A percentile compares a stretch with the other conserved stretches of the same genome.
Evolutionary conservation across 2,797 vertebrate species (phyloP).

Genomic region (Morus bassanus): DNA sequence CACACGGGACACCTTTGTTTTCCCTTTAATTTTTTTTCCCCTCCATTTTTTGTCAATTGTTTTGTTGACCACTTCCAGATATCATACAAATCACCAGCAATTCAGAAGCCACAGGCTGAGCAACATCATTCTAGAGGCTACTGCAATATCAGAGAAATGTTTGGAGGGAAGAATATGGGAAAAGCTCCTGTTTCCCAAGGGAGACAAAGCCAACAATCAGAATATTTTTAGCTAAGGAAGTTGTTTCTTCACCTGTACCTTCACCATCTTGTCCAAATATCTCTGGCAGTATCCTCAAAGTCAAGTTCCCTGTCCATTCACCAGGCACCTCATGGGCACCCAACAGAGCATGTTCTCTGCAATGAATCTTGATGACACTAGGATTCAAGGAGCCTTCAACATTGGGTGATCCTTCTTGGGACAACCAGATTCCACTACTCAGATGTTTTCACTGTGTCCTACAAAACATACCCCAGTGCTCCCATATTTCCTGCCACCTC

Average conservation of each 20-base stretch:
- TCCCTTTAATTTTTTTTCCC: background rate
- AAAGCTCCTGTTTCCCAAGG: background rate
- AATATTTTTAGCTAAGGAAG: background rate
- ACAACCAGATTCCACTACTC: background rate
- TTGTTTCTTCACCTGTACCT: background rate
- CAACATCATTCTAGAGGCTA: background rate
- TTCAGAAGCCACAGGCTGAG: background rate
- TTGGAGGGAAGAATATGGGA: background rate
- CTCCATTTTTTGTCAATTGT: background rate
- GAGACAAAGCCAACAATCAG: background rate
- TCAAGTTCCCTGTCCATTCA: background rate
- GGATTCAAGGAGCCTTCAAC: background rate
- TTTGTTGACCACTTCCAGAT: background rate
- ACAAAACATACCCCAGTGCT: background rate
- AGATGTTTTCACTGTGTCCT: background rate
- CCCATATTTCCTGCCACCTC: background rate
- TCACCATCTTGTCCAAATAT: background rate
- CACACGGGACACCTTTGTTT: background rate
- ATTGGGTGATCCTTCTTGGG: background rate
- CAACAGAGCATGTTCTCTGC: rapidly evolving
- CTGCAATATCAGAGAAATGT: background rate
- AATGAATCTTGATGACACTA: background rate
- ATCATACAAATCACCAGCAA: background rate
- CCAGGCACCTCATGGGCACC: background rate
- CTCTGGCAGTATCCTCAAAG: background rate